These are phyloP conservation scores for Mesoclemmys tuberculata DNA, from an alignment of 2,113 vertebrate species.

Conservation along the genomic window DNA sequence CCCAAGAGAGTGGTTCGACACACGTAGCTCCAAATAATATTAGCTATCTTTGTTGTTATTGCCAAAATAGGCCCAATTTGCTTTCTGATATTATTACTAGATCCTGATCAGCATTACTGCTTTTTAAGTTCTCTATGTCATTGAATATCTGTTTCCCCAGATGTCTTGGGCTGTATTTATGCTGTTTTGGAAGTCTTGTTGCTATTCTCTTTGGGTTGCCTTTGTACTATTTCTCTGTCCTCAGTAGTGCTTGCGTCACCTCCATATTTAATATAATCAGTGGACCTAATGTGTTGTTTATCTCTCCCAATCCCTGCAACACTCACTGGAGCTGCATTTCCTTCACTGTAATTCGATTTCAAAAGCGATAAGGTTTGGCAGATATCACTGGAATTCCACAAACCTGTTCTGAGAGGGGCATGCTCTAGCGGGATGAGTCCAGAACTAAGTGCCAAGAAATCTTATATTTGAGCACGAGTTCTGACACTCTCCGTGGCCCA, in stretches of 20 bases:
- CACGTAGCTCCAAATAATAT: neutral
- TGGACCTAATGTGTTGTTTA: accelerated
- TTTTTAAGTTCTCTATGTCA: neutral
- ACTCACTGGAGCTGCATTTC: neutral
- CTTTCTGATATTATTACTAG: neutral
- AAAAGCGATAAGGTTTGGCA: slow-evolving; percentile 3
- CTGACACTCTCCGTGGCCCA: neutral
- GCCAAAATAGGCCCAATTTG: neutral
- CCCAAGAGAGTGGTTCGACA: neutral
- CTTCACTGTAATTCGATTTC: slow-evolving; percentile 6
- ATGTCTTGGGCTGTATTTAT: neutral
- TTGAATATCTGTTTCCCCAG: neutral
- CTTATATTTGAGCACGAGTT: slow-evolving; percentile 22
- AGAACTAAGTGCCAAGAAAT: slow-evolving; percentile 9
- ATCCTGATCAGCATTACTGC: neutral
- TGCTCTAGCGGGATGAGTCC: slow-evolving; percentile 1
- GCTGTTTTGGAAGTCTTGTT: neutral
- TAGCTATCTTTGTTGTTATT: neutral
- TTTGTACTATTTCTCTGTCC: neutral
- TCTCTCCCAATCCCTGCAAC: neutral
- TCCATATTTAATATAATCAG: neutral
- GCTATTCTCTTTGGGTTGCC: neutral
- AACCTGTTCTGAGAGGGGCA: neutral
- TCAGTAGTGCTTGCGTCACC: neutral
- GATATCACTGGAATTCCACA: slow-evolving; percentile 41